These are phyloP conservation scores for Thamnophis sirtalis DNA, from an alignment of 2,113 vertebrate species.

Conservation along the genomic window DNA sequence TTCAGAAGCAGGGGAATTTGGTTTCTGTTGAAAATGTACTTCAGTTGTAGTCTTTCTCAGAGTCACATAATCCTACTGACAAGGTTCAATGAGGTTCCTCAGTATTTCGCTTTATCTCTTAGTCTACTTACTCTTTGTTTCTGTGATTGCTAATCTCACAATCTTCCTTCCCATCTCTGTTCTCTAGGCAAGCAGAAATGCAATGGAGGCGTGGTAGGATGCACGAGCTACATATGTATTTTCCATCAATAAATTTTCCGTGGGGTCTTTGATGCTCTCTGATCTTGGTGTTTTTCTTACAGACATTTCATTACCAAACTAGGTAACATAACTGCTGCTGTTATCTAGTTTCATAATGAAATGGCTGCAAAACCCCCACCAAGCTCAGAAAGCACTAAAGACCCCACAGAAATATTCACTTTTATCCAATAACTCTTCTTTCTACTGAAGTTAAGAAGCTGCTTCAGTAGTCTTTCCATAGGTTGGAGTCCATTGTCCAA, in stretches of 20 bases:
- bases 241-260: background rate
- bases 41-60: background rate
- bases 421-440: background rate
- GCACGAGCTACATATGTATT: background rate
- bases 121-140: background rate
- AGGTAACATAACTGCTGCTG: too few species aligned
- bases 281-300: too few species aligned
- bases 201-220: background rate
- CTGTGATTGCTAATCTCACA: background rate
- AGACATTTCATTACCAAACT: too few species aligned
- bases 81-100: background rate
- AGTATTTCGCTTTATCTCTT: background rate
- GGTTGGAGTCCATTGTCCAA: background rate
- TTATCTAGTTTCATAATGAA: too few species aligned
- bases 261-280: too few species aligned
- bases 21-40: background rate
- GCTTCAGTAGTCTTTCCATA: background rate
- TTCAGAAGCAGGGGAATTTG: background rate
- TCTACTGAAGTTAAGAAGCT: background rate
- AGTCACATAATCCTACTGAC: background rate
- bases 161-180: background rate
- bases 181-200: background rate
- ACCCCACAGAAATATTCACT: too few species aligned
- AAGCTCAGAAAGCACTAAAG: too few species aligned
- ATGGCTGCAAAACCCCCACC: too few species aligned